Evolutionary conservation across 2,888 invertebrate species (phyloP), one percentile per base, ranked within the genome.

Genomic region (Trissonchulus sp.): DNA sequence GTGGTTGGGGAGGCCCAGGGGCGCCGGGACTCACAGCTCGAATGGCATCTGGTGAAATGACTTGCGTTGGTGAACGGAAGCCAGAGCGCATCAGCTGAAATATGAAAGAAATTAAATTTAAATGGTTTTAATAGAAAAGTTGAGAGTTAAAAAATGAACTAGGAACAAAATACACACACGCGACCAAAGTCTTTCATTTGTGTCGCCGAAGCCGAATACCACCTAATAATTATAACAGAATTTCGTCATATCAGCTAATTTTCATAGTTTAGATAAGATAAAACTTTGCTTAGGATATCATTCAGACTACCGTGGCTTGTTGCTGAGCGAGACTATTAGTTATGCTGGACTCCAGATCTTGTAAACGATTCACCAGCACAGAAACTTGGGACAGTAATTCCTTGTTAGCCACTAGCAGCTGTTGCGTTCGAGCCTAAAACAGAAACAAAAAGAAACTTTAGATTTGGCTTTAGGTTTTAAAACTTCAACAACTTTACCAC

Each of bases 311-410:
- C 68, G 68, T 65, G 8, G 68, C 68, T 28, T 65, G 68, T 28
- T 65, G 68, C 28, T 65, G 68, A 33, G 31, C 33, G n/a, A 65
- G 68, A 65, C 68, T 81, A 31, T 77, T 76, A 1, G 82, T 80
- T 33, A 83, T 78, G 74, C 80, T 82, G 2, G 79, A 80, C 78
- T 97, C 96, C 79, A 93, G 90, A 79, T 93, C 92, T 83, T 93
- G 93, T 77, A 97, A 89, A 80, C 93, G 91, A 2, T 91, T 89
- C 28, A 97, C 94, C 81, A 98, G 87, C 18, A 92, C 91, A 65
- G 93, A 92, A 82, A 98, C 93, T 85, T 98, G 97, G 83, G 96
- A 95, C 79, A 98, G 87, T 68, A 98, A 87, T 85, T 97, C 97
- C 80, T 94, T 91, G 87, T 98, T 98, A 85, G 97, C 95, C 73